Evolutionary conservation across 2,797 vertebrate species (phyloP), one percentile per base, ranked within the genome.

Genomic region (Chrosomus eos): DNA sequence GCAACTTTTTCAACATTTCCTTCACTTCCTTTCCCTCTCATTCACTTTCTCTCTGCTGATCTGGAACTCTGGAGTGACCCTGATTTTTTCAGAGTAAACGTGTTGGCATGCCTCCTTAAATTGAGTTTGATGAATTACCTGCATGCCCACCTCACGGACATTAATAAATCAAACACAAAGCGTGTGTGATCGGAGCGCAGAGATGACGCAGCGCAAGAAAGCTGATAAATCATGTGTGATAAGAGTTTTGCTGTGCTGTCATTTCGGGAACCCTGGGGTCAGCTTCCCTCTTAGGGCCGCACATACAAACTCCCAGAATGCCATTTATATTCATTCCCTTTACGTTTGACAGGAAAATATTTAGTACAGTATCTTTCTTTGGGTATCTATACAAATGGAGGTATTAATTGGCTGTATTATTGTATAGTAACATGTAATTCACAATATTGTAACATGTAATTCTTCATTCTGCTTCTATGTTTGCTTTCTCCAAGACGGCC

Each of bases 151-250:
- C 92, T 84, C 91, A 92, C 91, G 91, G 90, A 90, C 91, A 74
- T 93, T 94, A 87, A 95, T 95, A 94, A 95, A 94, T 95, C 94
- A 95, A 92, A 88, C 87, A 85, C 90, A 91, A 89, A 88, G 86
- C 88, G 88, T 86, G 88, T 93, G 91, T 93, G 92, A 91, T 92
- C 93, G 89, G 85, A 93, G 91, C 88, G 68, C 85, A 85, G 83
- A 86, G 90, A 89, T 88, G 91, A 90, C 91, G 88, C 87, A 77
- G 87, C 83, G 85, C 88, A 91, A 93, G 93, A 91, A 91, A 90
- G 91, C 90, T 92, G 93, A 94, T 95, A 93, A 95, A 95, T 95
- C 94, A 94, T 91, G 88, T 91, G 88, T 93, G 92, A 92, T 93
- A 90, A 92, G 90, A 89, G 92, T 90, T 90, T 88, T 88, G 81